phyloP scores from a whole-genome alignment of 2,113 vertebrate genomes.

The Etia nguti region DNA sequence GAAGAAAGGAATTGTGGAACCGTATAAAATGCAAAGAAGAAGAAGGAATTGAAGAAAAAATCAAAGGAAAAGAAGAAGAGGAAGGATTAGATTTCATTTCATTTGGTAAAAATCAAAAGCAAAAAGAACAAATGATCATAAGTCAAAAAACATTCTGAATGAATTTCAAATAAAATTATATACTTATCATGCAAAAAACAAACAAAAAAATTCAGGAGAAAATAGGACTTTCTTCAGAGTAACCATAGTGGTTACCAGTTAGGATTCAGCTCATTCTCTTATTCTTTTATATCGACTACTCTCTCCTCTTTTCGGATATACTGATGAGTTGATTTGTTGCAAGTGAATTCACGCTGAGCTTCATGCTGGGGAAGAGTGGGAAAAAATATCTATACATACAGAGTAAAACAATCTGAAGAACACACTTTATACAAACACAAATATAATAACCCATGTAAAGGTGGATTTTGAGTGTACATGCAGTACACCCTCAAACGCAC shows the following conservation, averaged over 20 bases:
- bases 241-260: not conserved
- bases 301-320: not conserved
- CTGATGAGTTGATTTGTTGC: conserved; percentile 3
- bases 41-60: not conserved
- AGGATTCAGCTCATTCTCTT: not conserved
- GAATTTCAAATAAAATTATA: not conserved
- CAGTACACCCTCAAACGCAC: conserved; percentile 7
- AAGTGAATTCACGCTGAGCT: not conserved
- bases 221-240: not conserved
- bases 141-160: not conserved
- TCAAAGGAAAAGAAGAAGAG: not conserved
- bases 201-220: not conserved
- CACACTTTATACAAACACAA: conserved; percentile 3
- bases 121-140: not conserved
- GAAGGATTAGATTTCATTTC: not conserved
- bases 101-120: not conserved
- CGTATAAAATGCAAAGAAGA: not conserved
- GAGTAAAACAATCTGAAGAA: not conserved
- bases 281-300: not conserved
- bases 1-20: not conserved
- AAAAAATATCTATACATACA: conserved; percentile 2
- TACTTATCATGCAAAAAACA: not conserved
- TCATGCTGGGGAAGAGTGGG: conserved; percentile 37
- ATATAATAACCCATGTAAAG: conserved; percentile 7
- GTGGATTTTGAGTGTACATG: conserved; percentile 20